Conservation (phyloP, 30 jellyfish, hydroid and myxozoan genomes). For the Rhopilema esculentum region DNA sequence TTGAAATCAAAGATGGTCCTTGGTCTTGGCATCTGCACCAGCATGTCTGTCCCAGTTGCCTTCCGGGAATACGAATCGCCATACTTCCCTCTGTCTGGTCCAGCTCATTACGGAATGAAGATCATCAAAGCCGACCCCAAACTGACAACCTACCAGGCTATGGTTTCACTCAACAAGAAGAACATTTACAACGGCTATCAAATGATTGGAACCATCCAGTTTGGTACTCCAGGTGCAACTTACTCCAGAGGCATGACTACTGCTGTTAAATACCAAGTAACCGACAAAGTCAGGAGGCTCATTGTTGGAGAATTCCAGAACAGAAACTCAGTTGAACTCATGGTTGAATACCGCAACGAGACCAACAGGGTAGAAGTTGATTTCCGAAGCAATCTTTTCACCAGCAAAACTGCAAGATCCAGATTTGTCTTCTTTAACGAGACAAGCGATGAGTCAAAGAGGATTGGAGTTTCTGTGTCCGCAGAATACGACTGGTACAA, state of each 20-base stretch:
- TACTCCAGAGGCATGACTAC: slow-evolving; percentile 87
- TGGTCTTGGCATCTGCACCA: slow-evolving; percentile 98
- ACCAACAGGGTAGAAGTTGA: slow-evolving; percentile 78
- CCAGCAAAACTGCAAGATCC: slow-evolving; percentile 67
- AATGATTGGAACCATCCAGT: slow-evolving; percentile 71
- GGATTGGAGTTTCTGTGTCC: slow-evolving; percentile 64
- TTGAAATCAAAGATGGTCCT: slow-evolving; percentile 82
- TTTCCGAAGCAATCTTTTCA: slow-evolving; percentile 76
- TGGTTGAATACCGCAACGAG: slow-evolving; percentile 72
- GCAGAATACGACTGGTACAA: slow-evolving; percentile 96
- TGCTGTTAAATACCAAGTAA: slow-evolving; percentile 66
- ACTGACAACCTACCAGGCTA: slow-evolving; percentile 83
- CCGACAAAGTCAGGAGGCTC: slow-evolving; percentile 59
- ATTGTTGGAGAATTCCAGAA: slow-evolving; percentile 72
- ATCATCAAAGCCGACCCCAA: slow-evolving; percentile 93
- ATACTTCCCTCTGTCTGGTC: slow-evolving; percentile 98
- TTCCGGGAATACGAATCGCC: slow-evolving; percentile 99
- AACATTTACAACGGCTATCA: slow-evolving; percentile 53
- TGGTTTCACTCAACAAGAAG: slow-evolving; percentile 74
- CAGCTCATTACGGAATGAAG: slow-evolving; percentile 95
- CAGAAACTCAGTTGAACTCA: slow-evolving; percentile 72
- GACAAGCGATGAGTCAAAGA: slow-evolving; percentile 37
- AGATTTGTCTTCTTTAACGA: slow-evolving; percentile 68
- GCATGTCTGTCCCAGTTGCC: slow-evolving; percentile 93
- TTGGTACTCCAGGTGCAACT: slow-evolving; percentile 98